Conservation (phyloP, 2,888 invertebrate genomes). For the Tachina fera region DNA sequence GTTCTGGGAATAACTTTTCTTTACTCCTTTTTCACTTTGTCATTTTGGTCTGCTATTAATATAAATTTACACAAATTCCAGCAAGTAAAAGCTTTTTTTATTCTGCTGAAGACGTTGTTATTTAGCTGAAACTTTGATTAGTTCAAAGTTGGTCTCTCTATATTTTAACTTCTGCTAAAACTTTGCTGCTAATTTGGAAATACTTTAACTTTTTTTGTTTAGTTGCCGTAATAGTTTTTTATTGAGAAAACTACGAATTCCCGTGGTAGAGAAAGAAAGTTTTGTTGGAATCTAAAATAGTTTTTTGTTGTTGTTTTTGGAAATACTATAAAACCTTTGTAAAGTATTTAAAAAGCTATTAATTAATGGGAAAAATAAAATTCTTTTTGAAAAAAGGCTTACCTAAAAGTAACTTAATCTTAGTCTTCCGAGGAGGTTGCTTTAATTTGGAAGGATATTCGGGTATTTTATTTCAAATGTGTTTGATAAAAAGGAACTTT, state of each 20-base stretch:
- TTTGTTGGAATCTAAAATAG: conserved; percentile 1
- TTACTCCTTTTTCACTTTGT: not conserved
- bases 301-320: not conserved
- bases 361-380: not conserved
- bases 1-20: not conserved
- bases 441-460: too few relatives aligned
- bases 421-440: too few relatives aligned
- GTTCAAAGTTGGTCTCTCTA: conserved; percentile 4
- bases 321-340: not conserved
- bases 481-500: too few relatives aligned
- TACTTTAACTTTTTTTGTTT: conserved; percentile 12
- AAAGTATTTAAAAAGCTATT: conserved; percentile 4
- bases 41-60: not conserved
- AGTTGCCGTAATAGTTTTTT: conserved; percentile 23
- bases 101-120: conserved; percentile 23
- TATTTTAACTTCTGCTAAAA: conserved; percentile 12
- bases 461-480: too few relatives aligned
- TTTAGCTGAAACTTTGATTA: conserved; percentile 47
- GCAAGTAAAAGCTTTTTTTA: conserved; percentile 22
- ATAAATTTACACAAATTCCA: conserved; percentile 19
- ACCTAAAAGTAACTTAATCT: not conserved
- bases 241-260: conserved; percentile 26
- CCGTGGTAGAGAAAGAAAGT: not conserved
- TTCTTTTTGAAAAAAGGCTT: not conserved
- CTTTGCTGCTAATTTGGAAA: conserved; percentile 38